Evolutionary conservation across 2,797 vertebrate species (phyloP).

Genomic region (Austrolebias charrua): DNA sequence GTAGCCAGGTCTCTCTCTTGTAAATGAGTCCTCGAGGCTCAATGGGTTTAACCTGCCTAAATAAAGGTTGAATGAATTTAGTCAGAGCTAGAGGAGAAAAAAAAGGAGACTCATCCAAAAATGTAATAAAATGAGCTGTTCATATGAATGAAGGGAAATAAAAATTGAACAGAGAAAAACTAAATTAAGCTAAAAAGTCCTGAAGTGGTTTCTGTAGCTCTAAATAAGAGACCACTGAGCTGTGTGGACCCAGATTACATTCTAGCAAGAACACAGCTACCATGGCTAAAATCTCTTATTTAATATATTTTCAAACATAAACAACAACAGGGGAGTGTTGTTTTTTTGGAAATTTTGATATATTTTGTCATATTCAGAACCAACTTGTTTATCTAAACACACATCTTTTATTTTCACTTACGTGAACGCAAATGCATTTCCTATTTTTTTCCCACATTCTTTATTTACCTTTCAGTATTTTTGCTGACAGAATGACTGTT

Average conservation of each 20-base stretch:
- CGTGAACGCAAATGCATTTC: too few species aligned
- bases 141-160: too few species aligned
- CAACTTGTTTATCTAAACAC: background rate
- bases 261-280: slow-evolving; percentile 24
- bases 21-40: too few species aligned
- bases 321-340: slow-evolving; percentile 38
- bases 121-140: too few species aligned
- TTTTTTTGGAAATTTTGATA: slow-evolving; percentile 33
- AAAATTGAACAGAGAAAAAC: too few species aligned
- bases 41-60: too few species aligned
- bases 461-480: background rate
- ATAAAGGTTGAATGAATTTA: too few species aligned
- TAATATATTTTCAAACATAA: background rate
- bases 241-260: slow-evolving; percentile 46
- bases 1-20: too few species aligned
- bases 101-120: too few species aligned
- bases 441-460: slow-evolving; percentile 26
- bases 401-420: background rate
- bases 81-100: too few species aligned
- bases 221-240: slow-evolving; percentile 45
- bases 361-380: background rate
- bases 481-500: background rate
- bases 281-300: slow-evolving; percentile 30
- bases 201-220: slow-evolving; percentile 29
- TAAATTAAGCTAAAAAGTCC: too few species aligned